Percentiles rank a stretch among this genome's conserved stretches.
These are phyloP conservation scores for Netelia inedita DNA, from an alignment of 2,888 invertebrate species.

Conservation along the genomic window DNA sequence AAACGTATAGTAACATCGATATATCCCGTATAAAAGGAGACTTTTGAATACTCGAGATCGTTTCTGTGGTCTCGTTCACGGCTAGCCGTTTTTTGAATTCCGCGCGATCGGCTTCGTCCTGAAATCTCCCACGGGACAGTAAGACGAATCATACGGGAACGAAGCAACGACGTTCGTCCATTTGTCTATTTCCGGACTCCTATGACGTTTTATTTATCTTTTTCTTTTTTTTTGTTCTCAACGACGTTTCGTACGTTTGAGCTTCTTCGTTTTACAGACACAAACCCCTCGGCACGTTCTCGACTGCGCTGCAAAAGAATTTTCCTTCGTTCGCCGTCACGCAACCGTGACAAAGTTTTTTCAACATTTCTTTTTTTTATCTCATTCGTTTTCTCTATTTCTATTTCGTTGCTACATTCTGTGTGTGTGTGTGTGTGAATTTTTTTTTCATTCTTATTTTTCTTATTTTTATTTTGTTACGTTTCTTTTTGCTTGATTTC, in stretches of 20 bases:
- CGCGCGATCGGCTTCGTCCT: not conserved
- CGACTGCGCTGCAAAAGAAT: not conserved
- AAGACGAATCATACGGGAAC: not conserved
- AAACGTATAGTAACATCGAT: not conserved
- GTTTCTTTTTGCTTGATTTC: not conserved
- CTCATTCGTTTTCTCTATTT: not conserved
- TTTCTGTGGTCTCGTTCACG: not conserved
- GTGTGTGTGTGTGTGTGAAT: not conserved
- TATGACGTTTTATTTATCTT: not conserved
- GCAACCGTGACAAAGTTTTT: not conserved
- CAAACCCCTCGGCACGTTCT: not conserved
- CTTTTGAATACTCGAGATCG: not conserved
- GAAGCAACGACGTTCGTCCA: not conserved
- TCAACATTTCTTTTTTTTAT: not conserved
- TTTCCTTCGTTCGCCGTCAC: not conserved
- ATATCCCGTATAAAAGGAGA: constrained; percentile 12
- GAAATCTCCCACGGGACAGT: constrained; percentile 8
- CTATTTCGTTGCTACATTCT: not conserved
- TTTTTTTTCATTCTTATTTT: not conserved
- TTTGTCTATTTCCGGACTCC: not conserved
- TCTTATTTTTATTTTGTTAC: not conserved
- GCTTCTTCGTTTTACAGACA: not conserved
- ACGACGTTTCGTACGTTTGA: not conserved
- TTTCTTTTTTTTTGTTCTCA: too few species aligned
- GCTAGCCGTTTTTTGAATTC: not conserved